Conservation (phyloP, 2,113 vertebrate genomes). For the Mormyrus lacerda region DNA sequence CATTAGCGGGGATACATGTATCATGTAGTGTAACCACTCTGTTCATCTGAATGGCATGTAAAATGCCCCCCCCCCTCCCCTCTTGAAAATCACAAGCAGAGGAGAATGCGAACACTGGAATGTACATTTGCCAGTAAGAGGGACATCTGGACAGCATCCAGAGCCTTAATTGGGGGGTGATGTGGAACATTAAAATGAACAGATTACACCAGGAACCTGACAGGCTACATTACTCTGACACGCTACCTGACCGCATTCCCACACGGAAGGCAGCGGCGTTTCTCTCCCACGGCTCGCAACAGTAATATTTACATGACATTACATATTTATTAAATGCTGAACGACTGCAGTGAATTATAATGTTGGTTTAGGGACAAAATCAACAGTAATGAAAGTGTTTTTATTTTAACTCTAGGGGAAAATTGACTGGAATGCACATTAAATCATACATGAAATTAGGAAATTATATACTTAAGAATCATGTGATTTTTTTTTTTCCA, state of each 20-base stretch:
- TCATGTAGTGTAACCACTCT: background rate
- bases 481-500: background rate
- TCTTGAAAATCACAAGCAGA: background rate
- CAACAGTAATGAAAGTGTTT: background rate
- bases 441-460: background rate
- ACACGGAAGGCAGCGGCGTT: background rate
- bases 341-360: background rate
- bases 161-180: background rate
- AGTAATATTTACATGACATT: too few species aligned
- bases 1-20: background rate
- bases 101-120: background rate
- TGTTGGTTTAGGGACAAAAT: background rate
- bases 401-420: background rate
- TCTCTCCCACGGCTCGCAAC: background rate
- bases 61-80: background rate
- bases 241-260: background rate
- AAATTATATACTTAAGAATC: slow-evolving; percentile 7
- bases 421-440: slow-evolving; percentile 1
- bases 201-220: background rate
- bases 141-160: background rate
- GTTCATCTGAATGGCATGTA: background rate
- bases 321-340: background rate
- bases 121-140: background rate
- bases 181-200: background rate
- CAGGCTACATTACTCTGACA: background rate